Conservation (phyloP, 2,888 invertebrate genomes). For the Melikaiella ostensackeni region DNA sequence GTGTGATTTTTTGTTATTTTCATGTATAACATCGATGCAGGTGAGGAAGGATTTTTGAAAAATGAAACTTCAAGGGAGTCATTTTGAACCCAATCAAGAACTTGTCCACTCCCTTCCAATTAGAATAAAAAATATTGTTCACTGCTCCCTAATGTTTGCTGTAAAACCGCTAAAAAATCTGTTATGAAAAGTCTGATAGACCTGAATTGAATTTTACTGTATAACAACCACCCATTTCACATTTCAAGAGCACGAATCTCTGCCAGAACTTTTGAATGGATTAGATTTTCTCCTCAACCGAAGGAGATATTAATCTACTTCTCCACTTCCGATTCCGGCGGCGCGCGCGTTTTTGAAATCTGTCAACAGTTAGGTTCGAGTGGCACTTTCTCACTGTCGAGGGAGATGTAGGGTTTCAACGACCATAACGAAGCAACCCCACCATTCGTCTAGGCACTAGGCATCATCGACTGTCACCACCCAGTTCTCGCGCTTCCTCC, state of each 20-base stretch:
- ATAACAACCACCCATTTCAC: neutral
- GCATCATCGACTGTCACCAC: conserved; percentile 28
- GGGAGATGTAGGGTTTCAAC: conserved; percentile 33
- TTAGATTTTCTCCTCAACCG: neutral
- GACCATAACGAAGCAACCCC: conserved; percentile 36
- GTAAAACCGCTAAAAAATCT: no score
- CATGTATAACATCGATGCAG: no score
- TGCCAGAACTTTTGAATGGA: neutral
- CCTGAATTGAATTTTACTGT: neutral
- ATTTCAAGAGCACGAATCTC: neutral
- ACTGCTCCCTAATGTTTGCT: no score
- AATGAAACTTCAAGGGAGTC: no score
- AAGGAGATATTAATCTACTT: neutral
- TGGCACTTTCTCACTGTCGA: conserved; percentile 38
- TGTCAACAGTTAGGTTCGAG: conserved; percentile 27
- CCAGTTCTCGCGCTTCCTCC: conserved; percentile 32
- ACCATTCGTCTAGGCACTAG: conserved; percentile 33
- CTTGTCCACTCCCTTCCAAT: no score
- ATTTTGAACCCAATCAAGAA: no score
- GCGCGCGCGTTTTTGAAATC: conserved; percentile 33
- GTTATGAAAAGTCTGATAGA: no score
- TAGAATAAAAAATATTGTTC: no score
- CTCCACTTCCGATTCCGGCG: neutral
- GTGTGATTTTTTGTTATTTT: no score
- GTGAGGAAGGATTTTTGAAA: no score